Evolutionary conservation across 2,888 invertebrate genomes (phyloP).

Genomic region (Punctoribates punctum): DNA sequence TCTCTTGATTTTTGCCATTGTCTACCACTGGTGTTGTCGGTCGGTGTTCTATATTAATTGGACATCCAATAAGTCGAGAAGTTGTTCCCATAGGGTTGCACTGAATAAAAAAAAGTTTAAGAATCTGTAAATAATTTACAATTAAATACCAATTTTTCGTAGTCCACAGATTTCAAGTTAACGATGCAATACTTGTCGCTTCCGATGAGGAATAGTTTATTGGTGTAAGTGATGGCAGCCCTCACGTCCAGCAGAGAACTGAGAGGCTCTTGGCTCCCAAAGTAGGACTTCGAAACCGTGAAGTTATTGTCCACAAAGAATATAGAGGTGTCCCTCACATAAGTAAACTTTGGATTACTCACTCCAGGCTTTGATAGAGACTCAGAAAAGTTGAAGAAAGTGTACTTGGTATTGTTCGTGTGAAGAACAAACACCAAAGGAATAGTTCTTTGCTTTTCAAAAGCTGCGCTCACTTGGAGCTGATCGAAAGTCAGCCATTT

Average conservation of each 20-base stretch:
- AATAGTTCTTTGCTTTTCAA: not conserved
- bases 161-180: not conserved
- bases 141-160: not conserved
- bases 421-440: not conserved
- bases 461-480: not conserved
- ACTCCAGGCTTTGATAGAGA: not conserved
- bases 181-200: not conserved
- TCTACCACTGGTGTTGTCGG: no score
- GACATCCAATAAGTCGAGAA: no score
- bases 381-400: not conserved
- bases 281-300: not conserved
- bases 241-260: not conserved
- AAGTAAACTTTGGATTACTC: not conserved
- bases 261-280: not conserved
- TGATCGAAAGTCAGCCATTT: not conserved
- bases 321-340: not conserved
- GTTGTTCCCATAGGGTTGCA: no score
- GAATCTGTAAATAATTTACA: not conserved
- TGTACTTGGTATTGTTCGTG: not conserved
- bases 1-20: no score
- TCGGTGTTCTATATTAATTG: no score
- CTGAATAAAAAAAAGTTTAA: no score
- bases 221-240: not conserved
- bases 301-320: not conserved
- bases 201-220: not conserved